Evolutionary conservation across 1,140 invertebrate genomes (phyloP).

Genomic region (Eumeta japonica): DNA sequence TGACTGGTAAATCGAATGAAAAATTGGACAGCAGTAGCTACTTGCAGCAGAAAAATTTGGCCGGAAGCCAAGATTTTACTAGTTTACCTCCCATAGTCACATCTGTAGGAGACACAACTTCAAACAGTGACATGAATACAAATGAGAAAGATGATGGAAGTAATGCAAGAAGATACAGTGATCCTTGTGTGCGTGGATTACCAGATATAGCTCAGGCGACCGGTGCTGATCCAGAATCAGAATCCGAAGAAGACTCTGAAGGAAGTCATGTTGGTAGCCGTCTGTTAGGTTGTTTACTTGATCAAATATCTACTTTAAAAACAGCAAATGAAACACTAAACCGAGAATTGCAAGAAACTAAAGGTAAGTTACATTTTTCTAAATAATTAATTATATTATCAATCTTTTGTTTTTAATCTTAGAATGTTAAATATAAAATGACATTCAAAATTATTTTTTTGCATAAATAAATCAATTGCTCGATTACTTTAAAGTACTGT

Average conservation of each 20-base stretch:
- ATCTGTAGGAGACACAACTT: conserved; percentile 42
- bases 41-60: conserved; percentile 42
- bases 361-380: conserved; percentile 32
- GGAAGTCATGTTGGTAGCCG: conserved; percentile 45
- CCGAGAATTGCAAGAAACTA: conserved; percentile 49
- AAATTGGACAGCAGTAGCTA: conserved; percentile 22
- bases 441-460: neutral
- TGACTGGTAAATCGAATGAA: conserved; percentile 23
- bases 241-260: conserved; percentile 38
- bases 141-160: conserved; percentile 40
- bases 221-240: conserved; percentile 30
- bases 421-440: too few species aligned
- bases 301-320: conserved; percentile 51
- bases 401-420: too few species aligned
- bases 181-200: conserved; percentile 46
- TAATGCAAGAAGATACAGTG: conserved; percentile 47
- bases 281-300: conserved; percentile 44
- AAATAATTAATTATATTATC: too few species aligned
- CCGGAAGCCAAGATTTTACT: conserved; percentile 42
- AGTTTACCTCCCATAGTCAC: conserved; percentile 47
- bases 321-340: conserved; percentile 47
- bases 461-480: too few species aligned
- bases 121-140: conserved; percentile 37
- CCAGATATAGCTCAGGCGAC: conserved; percentile 35
- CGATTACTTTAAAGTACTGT: too few species aligned